phyloP scores from a whole-genome alignment of 2,888 invertebrate genomes.

The Entomobrya proxima region DNA sequence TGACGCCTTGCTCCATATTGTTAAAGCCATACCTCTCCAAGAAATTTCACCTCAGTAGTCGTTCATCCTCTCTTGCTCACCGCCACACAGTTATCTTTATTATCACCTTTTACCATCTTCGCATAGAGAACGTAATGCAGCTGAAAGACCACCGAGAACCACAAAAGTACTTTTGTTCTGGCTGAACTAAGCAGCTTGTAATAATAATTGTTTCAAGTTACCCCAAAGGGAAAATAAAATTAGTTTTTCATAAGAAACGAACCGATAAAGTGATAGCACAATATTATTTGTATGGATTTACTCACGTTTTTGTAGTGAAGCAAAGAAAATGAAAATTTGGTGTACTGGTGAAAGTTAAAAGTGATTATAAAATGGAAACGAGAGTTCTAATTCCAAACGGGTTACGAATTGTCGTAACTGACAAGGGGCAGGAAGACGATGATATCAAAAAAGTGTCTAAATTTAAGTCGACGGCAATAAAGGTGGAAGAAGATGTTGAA shows the following conservation, averaged over 20 bases:
- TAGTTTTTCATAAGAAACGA: too few species aligned
- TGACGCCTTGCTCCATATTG: conserved; percentile 16
- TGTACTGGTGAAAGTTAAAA: conserved; percentile 21
- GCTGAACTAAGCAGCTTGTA: neutral
- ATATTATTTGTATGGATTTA: too few species aligned
- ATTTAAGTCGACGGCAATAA: neutral
- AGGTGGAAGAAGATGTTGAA: conserved; percentile 29
- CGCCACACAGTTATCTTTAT: neutral
- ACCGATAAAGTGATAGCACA: too few species aligned
- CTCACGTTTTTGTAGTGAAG: neutral
- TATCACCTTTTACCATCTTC: too few species aligned
- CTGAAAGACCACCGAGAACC: neutral
- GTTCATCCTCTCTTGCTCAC: neutral
- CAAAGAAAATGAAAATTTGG: neutral
- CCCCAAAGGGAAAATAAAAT: neutral
- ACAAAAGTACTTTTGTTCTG: neutral
- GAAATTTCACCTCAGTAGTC: conserved; percentile 50
- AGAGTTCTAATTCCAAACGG: conserved; percentile 66
- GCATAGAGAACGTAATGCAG: neutral
- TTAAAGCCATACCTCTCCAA: conserved; percentile 53
- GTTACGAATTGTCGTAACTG: conserved; percentile 39
- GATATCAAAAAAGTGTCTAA: too few species aligned
- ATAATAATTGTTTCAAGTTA: neutral
- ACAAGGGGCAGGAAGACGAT: too few species aligned
- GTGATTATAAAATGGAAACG: conserved; percentile 72